Base-by-base conservation (phyloP, 1,140 invertebrate species). In the Physella acuta region DNA sequence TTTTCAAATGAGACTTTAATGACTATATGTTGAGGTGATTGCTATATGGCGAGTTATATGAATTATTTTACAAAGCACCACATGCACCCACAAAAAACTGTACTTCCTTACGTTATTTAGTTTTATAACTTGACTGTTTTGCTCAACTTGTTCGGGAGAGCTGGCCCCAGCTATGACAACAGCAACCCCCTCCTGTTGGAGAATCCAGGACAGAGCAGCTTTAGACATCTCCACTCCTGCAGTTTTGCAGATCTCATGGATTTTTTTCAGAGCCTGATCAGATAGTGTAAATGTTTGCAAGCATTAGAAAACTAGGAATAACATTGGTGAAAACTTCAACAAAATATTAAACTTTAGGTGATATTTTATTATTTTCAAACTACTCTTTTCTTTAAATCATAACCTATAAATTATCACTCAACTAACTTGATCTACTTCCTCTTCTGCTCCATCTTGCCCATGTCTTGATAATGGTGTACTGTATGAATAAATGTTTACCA, bases 161-260 rank as follows among this genome's bases (percentile, higher is more conserved):
- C 80, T 76, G 52, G 79, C 80, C 2, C 82, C 82, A 17, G 81
- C 80, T 49, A 83, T 82, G 14, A 76, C 80, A n/a, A 77, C 73
- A 0, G 71, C 71, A 14, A 79, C 71, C 36, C 55, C 70, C 17
- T 76, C 70, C 52, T 84, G 78, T 63, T 81, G 78, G 26, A 83
- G 68, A 1, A 84, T 36, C 82, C 82, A 84, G 0, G 82, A 77
- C 28, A 84, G 44, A 0, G 81, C 58, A 39, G 79, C 81, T 26
- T 74, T 73, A 0, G 80, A 51, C 81, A 83, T 82, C 20, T 72
- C 60, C 14, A 81, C 68, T 34, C 75, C 71, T 14, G 72, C 74
- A n/a, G 74, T 72, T 1, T 75, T 60, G 73, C 80, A 84, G 20
- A 84, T 76, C 61, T 76, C 75, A 33, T 71, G 73, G 51, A 84